Evolutionary conservation across 2,888 invertebrate species (phyloP).

Genomic region (Nemotelus nigrinus): DNA sequence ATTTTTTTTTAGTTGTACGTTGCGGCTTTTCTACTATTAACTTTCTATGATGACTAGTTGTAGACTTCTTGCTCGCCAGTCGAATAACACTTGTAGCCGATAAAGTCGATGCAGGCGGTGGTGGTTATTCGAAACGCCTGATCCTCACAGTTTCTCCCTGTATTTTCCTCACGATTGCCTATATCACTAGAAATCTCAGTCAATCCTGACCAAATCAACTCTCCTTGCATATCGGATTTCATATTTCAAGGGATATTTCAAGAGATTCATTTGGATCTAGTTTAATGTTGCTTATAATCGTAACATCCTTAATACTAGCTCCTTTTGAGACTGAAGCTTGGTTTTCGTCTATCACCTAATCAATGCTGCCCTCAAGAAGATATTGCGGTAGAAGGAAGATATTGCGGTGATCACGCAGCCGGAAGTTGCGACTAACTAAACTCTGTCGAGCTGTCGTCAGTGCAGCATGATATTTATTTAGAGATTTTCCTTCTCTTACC

Average conservation of each 20-base stretch:
- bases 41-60: background rate
- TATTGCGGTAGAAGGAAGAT: constrained; percentile 44
- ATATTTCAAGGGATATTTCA: constrained; percentile 60
- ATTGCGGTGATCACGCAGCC: constrained; percentile 11
- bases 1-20: background rate
- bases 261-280: constrained; percentile 63
- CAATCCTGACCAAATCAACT: constrained; percentile 44
- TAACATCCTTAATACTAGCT: constrained; percentile 55
- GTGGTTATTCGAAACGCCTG: constrained; percentile 41
- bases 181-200: constrained; percentile 41
- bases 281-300: constrained; percentile 64
- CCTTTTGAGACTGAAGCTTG: constrained; percentile 17
- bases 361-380: constrained; percentile 6
- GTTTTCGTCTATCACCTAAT: background rate
- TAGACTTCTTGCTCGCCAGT: constrained; percentile 55
- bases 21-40: background rate
- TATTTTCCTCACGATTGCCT: constrained; percentile 19
- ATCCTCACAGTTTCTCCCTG: constrained; percentile 9
- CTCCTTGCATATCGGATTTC: constrained; percentile 11
- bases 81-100: constrained; percentile 63
- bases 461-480: too few species aligned
- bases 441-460: too few species aligned
- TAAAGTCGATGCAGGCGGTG: constrained; percentile 48
- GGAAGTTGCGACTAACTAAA: background rate
- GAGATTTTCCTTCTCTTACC: too few species aligned